Conservation (phyloP, 2,888 invertebrate species). For the Limnephilus lunatus region DNA sequence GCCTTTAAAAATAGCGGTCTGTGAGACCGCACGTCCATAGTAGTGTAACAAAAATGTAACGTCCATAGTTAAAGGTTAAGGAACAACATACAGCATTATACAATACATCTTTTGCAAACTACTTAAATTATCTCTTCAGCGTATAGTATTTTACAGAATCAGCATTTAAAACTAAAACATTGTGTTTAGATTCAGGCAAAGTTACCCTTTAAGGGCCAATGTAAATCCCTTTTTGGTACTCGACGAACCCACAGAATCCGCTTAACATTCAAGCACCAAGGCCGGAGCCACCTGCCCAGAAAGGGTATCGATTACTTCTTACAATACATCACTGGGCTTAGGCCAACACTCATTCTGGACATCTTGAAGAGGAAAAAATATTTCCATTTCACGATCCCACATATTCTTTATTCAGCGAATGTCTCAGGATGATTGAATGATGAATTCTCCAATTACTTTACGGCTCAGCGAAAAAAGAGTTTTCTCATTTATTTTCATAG, state of each 20-base stretch:
- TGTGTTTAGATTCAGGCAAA: neutral
- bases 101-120: too few species aligned
- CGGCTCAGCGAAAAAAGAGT: neutral
- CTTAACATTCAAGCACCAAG: neutral
- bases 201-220: neutral
- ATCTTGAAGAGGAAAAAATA: neutral
- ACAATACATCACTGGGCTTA: neutral
- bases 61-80: too few species aligned
- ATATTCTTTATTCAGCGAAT: neutral
- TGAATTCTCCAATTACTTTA: neutral
- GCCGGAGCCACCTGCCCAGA: neutral
- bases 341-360: neutral
- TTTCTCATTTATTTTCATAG: neutral
- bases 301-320: conserved; percentile 2
- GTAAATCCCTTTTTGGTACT: neutral
- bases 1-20: too few species aligned
- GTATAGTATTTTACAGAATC: too few species aligned
- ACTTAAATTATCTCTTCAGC: too few species aligned
- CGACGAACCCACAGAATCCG: neutral
- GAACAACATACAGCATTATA: too few species aligned
- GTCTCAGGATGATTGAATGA: neutral
- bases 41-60: too few species aligned
- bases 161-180: neutral
- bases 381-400: neutral
- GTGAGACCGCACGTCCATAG: too few species aligned